Base-by-base conservation (phyloP, 2,797 vertebrate genomes). In the Onychomys arenicola region DNA sequence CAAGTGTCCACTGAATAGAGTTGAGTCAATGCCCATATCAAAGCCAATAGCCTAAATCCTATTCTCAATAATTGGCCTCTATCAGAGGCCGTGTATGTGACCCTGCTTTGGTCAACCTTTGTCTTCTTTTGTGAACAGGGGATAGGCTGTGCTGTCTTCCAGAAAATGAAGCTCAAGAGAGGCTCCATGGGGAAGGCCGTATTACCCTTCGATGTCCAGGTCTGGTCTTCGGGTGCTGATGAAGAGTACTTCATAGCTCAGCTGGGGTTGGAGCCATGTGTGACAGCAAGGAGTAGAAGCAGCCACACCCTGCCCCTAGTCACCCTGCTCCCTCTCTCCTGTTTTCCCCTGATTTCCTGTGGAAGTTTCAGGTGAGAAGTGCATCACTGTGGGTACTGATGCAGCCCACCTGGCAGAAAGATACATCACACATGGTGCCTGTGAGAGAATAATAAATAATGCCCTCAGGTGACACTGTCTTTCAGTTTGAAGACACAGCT, bases 111-210 rank as follows among this genome's bases (percentile, higher is more conserved):
- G 27, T 29, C 37, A 89, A 75, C 27, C 27, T 43, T 57, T 6
- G 9, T 89, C 81, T 71, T 93, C 77, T 93, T 77, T 94, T 96
- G 89, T 95, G 23, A 96, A 90, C 93, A 99, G 99, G 99, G 98
- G 69, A 0, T 99, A 43, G 93, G 97, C 80, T 99, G 99, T 86
- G 98, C 76, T 1, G 97, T 94, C 82, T 92, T 77, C 77, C 99
- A 98, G 97, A 98, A 98, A 77, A 99, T 98, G 99, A 98, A 98
- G 94, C 96, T 99, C 96, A 99, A 99, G 95, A 98, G 97, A 0
- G 99, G 99, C 21, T 99, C 98, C 52, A 98, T 99, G 97, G 99
- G 99, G 77, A 99, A 99, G 93, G 95, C 98, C 19, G 97, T 98
- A 67, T 95, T 98, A 5, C 98, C 98, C 14, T 99, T 98, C 27